These are phyloP conservation scores for Thereva nobilitata DNA, from an alignment of 2,888 invertebrate genomes.

Conservation along the genomic window DNA sequence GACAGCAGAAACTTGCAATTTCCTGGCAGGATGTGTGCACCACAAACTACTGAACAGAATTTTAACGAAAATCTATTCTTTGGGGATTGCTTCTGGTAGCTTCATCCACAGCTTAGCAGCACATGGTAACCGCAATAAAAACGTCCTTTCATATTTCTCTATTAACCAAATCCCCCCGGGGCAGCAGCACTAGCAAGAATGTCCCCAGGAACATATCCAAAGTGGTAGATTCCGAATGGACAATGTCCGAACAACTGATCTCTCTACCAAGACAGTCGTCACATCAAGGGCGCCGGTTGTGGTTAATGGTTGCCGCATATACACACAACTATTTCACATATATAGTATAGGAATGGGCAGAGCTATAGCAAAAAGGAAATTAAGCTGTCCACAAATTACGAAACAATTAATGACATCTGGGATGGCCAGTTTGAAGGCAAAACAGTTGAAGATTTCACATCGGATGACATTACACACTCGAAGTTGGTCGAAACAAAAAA, in stretches of 20 bases:
- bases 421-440: background rate
- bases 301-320: constrained; percentile 26
- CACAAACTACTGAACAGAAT: too few relatives aligned
- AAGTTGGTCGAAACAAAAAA: too few relatives aligned
- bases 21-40: too few relatives aligned
- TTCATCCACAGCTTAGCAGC: background rate
- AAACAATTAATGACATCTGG: constrained; percentile 38
- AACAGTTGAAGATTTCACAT: constrained; percentile 9
- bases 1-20: too few relatives aligned
- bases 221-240: constrained; percentile 18
- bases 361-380: constrained; percentile 25
- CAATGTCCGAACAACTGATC: constrained; percentile 9
- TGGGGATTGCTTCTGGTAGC: too few relatives aligned
- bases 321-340: background rate
- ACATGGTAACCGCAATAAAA: constrained; percentile 28
- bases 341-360: background rate
- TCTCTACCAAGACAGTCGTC: background rate
- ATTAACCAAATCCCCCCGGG: constrained; percentile 20
- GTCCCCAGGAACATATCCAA: constrained; percentile 16
- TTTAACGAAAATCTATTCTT: too few relatives aligned
- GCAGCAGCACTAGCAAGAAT: constrained; percentile 6
- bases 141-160: constrained; percentile 33
- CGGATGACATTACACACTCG: background rate
- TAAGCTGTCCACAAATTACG: constrained; percentile 37
- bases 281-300: constrained; percentile 30